Base-by-base conservation (phyloP, 1,140 invertebrate genomes). In the Cephus cinctus region DNA sequence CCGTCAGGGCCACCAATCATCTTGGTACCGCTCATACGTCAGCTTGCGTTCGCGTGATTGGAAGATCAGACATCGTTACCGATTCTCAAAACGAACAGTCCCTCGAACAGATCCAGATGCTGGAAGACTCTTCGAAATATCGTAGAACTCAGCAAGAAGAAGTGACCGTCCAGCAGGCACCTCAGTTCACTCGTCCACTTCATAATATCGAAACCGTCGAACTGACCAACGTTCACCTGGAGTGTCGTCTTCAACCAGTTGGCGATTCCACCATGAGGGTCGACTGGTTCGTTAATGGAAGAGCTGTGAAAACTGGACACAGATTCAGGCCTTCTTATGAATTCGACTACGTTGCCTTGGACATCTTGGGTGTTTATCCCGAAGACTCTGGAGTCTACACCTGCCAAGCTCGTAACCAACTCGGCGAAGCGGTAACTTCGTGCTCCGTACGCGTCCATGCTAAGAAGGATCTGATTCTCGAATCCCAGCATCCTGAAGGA, bases 331-430 rank as follows among this genome's bases (percentile, higher is more conserved):
- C 95, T 35, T 90, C 93, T 2, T 92, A 97, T 73, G 96, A 99
- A 75, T 98, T 99, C 73, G 96, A 98, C 67, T 97, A 97, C 67
- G 95, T 98, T 5, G 92, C 94, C 23, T 75, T 99, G 19, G 96
- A 98, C 72, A 85, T 99, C 21, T 76, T 98, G 2, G 94, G 92
- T 57, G 94, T 96, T 4, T 98, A 98, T 68, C 92, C 95, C 23
- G 91, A 94, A 66, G 97, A 99, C 74, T 95, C 92, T 16, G 97
- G 97, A 12, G 89, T 97, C 0, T 98, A 96, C 67, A 96, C 91
- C 4, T 96, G 92, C 61, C 89, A 90, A 73, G 94, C 94, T 2
- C 84, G 86, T 43, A 97, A 96, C 71, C 89, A 90, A 67, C 76
- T 94, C 15, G 94, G 94, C 1, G 92, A 96, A 82, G 92, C 93